phyloP scores from a whole-genome alignment of 2,113 vertebrate genomes.

The Indicator maculatus region DNA sequence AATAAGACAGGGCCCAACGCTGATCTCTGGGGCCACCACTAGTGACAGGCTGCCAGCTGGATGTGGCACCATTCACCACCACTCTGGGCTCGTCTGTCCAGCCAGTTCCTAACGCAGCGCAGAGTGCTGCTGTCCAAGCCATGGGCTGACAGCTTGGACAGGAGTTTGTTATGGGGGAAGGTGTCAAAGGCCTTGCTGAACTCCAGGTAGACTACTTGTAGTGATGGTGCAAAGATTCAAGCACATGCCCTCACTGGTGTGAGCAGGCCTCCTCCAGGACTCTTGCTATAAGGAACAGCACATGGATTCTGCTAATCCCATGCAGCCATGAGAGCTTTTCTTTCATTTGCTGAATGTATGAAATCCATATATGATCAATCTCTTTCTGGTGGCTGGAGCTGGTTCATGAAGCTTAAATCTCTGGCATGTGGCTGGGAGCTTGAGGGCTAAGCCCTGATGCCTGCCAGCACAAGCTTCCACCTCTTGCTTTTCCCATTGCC shows the following conservation, averaged over 20 bases:
- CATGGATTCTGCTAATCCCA: slow-evolving; percentile 18
- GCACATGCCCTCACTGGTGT: fast-evolving
- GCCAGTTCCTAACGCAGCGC: no score
- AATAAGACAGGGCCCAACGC: no score
- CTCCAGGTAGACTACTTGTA: neutral
- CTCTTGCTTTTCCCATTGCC: neutral
- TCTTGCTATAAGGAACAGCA: neutral
- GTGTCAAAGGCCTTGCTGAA: no score
- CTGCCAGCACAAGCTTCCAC: neutral
- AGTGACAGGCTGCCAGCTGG: no score
- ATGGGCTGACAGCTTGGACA: no score
- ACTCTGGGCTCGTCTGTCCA: no score
- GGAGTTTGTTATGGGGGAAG: no score
- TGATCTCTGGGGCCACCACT: no score
- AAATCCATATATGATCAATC: slow-evolving; percentile 61
- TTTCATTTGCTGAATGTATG: slow-evolving; percentile 35
- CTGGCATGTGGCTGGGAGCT: slow-evolving; percentile 45
- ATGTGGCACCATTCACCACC: no score
- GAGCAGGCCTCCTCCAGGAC: neutral
- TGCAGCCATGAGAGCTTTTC: slow-evolving; percentile 15
- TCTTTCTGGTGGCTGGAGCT: slow-evolving; percentile 20
- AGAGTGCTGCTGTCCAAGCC: no score
- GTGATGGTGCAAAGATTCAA: neutral
- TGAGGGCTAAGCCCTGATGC: neutral
- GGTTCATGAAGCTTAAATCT: slow-evolving; percentile 42